Conservation (phyloP, 2,797 vertebrate genomes). For the Pachyuromys duprasi region DNA sequence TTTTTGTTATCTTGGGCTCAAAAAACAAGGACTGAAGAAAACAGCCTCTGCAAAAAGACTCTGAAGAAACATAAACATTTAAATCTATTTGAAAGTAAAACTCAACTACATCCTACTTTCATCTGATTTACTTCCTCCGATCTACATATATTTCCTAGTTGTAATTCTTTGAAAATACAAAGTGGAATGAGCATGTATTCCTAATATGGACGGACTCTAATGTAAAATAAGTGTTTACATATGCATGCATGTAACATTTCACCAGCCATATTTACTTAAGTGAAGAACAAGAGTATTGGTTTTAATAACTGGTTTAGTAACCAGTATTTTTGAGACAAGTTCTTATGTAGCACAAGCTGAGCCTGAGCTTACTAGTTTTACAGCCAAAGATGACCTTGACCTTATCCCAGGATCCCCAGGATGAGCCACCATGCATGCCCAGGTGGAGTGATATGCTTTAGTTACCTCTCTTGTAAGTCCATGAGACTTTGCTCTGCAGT, state of each 20-base stretch:
- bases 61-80: conserved; percentile 22
- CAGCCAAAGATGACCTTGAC: not conserved
- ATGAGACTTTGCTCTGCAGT: conserved; percentile 95
- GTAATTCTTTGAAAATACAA: conserved; percentile 26
- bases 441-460: no score
- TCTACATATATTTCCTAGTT: conserved; percentile 19
- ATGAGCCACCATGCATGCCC: not conserved
- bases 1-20: conserved; percentile 55
- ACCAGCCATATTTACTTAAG: not conserved
- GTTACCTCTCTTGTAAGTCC: conserved; percentile 96
- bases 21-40: conserved; percentile 10
- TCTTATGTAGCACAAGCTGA: not conserved
- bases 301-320: no score
- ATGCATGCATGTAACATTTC: not conserved
- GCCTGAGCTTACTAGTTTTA: not conserved
- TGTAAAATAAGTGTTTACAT: not conserved
- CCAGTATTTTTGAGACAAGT: not conserved
- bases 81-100: conserved; percentile 57
- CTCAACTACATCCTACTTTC: not conserved
- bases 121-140: conserved; percentile 32
- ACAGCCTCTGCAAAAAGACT: not conserved
- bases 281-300: not conserved
- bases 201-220: not conserved
- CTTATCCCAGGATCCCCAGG: not conserved
- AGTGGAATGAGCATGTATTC: not conserved